These are phyloP conservation scores for Chauna torquata DNA, from an alignment of 2,113 vertebrate species.

Conservation along the genomic window DNA sequence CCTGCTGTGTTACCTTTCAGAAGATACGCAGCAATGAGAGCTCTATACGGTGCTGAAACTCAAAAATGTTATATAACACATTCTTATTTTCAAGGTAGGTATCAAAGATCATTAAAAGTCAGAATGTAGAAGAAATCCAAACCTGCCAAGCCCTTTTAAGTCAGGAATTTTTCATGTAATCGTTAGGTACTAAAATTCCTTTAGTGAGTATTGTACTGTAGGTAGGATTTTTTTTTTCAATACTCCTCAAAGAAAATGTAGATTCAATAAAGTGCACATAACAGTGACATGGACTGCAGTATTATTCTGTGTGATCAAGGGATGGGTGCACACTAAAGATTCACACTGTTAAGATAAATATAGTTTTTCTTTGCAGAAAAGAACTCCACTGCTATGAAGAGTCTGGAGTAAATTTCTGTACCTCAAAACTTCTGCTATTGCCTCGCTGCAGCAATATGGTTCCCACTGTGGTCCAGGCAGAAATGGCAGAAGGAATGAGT, in stretches of 20 bases:
- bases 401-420: neutral
- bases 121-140: neutral
- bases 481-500: neutral
- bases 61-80: neutral
- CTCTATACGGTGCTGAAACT: neutral
- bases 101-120: neutral
- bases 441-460: accelerated
- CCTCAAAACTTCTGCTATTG: neutral
- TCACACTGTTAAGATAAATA: neutral
- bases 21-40: neutral
- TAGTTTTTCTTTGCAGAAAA: neutral
- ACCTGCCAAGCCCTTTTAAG: neutral
- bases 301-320: neutral
- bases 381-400: neutral
- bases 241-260: neutral
- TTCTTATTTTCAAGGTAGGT: neutral
- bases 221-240: neutral
- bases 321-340: neutral
- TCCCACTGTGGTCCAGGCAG: neutral
- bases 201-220: neutral
- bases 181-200: neutral
- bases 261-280: neutral
- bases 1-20: neutral
- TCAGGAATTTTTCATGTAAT: neutral
- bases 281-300: neutral